Evolutionary conservation across 30 jellyfish, hydroid and myxozoan genomes (phyloP).

Genomic region (Pseudorhiza aurosa): DNA sequence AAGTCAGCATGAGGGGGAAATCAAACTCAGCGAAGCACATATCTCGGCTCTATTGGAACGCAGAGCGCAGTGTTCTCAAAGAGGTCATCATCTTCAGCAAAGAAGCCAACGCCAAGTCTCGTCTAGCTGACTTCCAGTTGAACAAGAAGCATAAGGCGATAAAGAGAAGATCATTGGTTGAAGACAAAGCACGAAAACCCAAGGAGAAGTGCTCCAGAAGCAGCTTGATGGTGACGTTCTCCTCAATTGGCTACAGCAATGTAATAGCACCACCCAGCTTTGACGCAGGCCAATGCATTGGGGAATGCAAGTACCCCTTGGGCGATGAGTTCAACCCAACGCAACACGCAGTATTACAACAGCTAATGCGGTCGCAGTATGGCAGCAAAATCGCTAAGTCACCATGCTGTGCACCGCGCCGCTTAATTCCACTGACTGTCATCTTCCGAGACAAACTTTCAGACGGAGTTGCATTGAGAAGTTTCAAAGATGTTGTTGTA

Average conservation of each 20-base stretch:
- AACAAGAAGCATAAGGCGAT: neutral
- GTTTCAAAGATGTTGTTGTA: slow-evolving; percentile 67
- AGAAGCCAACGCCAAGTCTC: neutral
- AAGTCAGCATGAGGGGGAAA: neutral
- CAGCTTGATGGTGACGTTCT: slow-evolving; percentile 57
- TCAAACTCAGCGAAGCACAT: no score
- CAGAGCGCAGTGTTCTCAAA: neutral
- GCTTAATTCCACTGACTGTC: slow-evolving; percentile 36
- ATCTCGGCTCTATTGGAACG: neutral
- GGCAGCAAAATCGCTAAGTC: slow-evolving; percentile 52
- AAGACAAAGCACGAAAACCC: neutral
- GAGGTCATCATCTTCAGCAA: slow-evolving; percentile 25
- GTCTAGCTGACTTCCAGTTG: neutral
- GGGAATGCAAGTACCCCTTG: slow-evolving; percentile 67
- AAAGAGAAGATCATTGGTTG: neutral
- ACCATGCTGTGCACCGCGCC: slow-evolving; percentile 67
- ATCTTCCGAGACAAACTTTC: slow-evolving; percentile 38
- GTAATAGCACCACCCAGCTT: slow-evolving; percentile 60
- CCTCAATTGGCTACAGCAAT: slow-evolving; percentile 54
- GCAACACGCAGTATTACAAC: slow-evolving; percentile 67
- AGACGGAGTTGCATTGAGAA: slow-evolving; percentile 37
- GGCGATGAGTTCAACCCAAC: slow-evolving; percentile 65
- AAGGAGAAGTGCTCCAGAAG: slow-evolving; percentile 35
- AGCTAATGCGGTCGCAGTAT: slow-evolving; percentile 42
- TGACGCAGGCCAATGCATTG: slow-evolving; percentile 75